phyloP scores from a whole-genome alignment of 2,888 invertebrate species.

The Aradus depressus region DNA sequence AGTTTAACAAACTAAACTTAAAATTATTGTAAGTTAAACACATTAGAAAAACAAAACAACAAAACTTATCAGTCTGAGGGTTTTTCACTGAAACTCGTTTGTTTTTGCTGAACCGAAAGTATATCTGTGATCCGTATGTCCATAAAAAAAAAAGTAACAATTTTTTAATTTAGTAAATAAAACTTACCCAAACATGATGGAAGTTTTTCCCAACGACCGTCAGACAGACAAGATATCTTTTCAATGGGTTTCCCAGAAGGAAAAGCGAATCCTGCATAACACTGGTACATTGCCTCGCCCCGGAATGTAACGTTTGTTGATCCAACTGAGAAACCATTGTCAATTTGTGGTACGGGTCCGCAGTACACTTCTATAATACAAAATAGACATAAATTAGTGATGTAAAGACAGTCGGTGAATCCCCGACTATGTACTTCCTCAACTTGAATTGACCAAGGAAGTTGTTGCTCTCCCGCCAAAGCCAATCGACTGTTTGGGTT shows the following conservation, averaged over 20 bases:
- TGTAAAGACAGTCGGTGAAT: too few relatives aligned
- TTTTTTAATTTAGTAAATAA: neutral
- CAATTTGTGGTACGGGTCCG: conserved; percentile 94
- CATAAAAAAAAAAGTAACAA: neutral
- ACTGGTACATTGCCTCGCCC: conserved; percentile 89
- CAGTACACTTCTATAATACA: conserved; percentile 68
- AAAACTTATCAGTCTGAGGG: neutral
- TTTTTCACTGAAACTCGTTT: neutral
- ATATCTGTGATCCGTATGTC: neutral
- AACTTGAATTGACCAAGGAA: too few relatives aligned
- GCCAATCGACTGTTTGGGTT: too few relatives aligned
- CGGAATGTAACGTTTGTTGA: conserved; percentile 91
- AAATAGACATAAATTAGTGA: too few relatives aligned
- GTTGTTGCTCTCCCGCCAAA: too few relatives aligned
- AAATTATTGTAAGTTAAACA: neutral
- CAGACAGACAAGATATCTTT: conserved; percentile 76
- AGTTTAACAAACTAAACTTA: neutral
- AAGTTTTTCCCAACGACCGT: conserved; percentile 85
- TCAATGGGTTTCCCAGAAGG: conserved; percentile 78
- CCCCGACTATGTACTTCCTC: too few relatives aligned
- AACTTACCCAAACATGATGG: conserved; percentile 71
- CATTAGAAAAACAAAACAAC: neutral
- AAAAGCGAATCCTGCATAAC: conserved; percentile 92
- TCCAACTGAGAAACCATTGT: conserved; percentile 92
- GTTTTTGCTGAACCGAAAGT: neutral